Conservation (phyloP, 2,888 invertebrate species). For the Anthrax anthrax region DNA sequence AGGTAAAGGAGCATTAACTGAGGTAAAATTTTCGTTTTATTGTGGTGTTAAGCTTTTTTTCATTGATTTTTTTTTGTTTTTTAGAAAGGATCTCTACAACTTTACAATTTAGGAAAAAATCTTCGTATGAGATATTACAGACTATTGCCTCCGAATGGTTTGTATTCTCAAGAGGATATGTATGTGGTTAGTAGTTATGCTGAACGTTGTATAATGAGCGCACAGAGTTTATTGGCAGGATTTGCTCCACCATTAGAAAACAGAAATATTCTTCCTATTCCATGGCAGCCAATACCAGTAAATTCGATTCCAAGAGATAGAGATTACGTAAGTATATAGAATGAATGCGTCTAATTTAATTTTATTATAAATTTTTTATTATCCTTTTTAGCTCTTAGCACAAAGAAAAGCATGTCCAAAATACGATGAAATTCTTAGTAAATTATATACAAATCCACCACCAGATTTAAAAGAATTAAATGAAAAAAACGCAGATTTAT, state of each 20-base stretch:
- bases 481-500: slow-evolving; percentile 44
- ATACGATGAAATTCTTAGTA: slow-evolving; percentile 38
- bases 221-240: slow-evolving; percentile 53
- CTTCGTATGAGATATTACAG: slow-evolving; percentile 54
- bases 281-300: slow-evolving; percentile 82
- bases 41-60: background rate
- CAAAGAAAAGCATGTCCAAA: slow-evolving; percentile 41
- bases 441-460: slow-evolving; percentile 37
- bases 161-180: slow-evolving; percentile 46
- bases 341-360: background rate
- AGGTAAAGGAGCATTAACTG: slow-evolving; percentile 65
- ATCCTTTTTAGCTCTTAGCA: slow-evolving; percentile 23
- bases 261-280: slow-evolving; percentile 31
- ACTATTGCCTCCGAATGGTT: slow-evolving; percentile 43
- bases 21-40: slow-evolving; percentile 14
- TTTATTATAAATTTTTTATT: background rate
- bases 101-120: slow-evolving; percentile 58
- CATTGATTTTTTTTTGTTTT: background rate
- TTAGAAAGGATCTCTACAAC: slow-evolving; percentile 55
- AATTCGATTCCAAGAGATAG: slow-evolving; percentile 53
- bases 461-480: slow-evolving; percentile 37
- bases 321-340: slow-evolving; percentile 48
- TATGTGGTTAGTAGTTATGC: slow-evolving; percentile 59
- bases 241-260: slow-evolving; percentile 36
- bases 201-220: slow-evolving; percentile 78